Base-by-base conservation (phyloP, 1,140 invertebrate genomes). In the Stenopsyche tienmushanensis region DNA sequence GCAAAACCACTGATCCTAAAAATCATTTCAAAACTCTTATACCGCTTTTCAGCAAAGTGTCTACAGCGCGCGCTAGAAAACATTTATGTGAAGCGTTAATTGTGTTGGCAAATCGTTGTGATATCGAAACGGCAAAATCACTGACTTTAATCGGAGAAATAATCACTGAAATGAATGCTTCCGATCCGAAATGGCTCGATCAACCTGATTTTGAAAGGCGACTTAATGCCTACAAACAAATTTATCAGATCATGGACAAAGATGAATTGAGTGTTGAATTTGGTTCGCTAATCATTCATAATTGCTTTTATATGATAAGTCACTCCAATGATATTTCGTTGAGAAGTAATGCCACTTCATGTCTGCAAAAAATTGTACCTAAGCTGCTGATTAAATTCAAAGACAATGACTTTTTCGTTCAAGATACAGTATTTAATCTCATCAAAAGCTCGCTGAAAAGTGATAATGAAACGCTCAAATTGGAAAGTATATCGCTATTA, bases 121-220 rank as follows among this genome's bases (percentile, higher is more conserved):
- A 25, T 29, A 21, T 13, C 17, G 57, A 60, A 47, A 23, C 53
- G 55, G 44, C 59, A 17, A 42, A 49, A 49, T 44, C 41, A 0
- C 47, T 62, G 20, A 67, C 70, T 29, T 75, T 82, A 39, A 78
- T 83, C 3, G 71, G 83, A 15, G 24, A 60, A 3, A 66, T 90
- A 3, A 76, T 92, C 3, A 72, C 72, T 2, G 82, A 90, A 72
- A 80, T 98, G 29, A 98, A 98, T 80, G 85, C 94, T 0, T 97
- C 86, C 82, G 90, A 97, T 78, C 79, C 82, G 18, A 85, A 86
- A 59, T 91, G 91, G 85, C 82, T 97, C 5, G 94, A 97, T 67
- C 94, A 98, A 73, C 93, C 96, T 0, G 94, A 98, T 77, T 96
- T 92, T 73, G 85, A 91, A 45, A 83, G 82, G 64, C 82, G 96